Evolutionary conservation across 2,113 vertebrate genomes (phyloP).

Genomic region (Leuciscus idus): DNA sequence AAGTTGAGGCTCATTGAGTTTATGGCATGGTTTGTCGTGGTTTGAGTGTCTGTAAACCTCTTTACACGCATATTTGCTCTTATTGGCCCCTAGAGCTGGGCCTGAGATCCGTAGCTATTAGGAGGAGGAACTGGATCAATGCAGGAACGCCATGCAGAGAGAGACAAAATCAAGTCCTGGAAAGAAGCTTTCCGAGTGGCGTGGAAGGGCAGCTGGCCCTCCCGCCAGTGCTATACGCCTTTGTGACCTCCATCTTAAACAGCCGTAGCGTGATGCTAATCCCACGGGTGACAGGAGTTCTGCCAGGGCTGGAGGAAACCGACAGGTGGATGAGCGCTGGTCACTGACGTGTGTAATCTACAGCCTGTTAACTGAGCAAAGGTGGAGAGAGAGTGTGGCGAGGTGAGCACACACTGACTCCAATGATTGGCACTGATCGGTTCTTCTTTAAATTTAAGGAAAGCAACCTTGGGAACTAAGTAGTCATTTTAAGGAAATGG

Average conservation of each 20-base stretch:
- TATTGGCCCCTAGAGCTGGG: neutral
- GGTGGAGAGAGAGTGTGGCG: neutral
- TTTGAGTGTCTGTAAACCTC: slow-evolving; percentile 8
- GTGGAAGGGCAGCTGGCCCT: slow-evolving; percentile 23
- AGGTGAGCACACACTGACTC: slow-evolving; percentile 6
- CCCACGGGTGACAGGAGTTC: slow-evolving; percentile 33
- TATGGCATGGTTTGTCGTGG: neutral
- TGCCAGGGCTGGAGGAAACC: neutral
- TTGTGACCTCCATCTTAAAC: slow-evolving; percentile 43
- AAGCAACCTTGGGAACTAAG: neutral
- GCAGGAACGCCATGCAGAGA: neutral
- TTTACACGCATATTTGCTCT: slow-evolving; percentile 38
- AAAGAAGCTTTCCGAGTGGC: neutral
- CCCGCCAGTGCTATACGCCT: slow-evolving; percentile 10
- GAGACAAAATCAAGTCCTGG: slow-evolving; percentile 32
- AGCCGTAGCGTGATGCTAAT: slow-evolving; percentile 42
- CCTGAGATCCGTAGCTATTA: slow-evolving; percentile 3
- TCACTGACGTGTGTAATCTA: slow-evolving; percentile 7
- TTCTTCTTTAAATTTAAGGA: neutral
- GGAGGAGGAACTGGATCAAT: slow-evolving; percentile 36
- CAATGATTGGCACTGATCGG: neutral
- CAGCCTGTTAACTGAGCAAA: slow-evolving; percentile 12
- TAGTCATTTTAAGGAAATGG: neutral
- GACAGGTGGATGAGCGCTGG: slow-evolving; percentile 3
- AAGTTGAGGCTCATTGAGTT: neutral